Percentiles rank a stretch among this genome's conserved stretches.
phyloP scores from a whole-genome alignment of 2,113 vertebrate species.

The Oreochromis spilurus region DNA sequence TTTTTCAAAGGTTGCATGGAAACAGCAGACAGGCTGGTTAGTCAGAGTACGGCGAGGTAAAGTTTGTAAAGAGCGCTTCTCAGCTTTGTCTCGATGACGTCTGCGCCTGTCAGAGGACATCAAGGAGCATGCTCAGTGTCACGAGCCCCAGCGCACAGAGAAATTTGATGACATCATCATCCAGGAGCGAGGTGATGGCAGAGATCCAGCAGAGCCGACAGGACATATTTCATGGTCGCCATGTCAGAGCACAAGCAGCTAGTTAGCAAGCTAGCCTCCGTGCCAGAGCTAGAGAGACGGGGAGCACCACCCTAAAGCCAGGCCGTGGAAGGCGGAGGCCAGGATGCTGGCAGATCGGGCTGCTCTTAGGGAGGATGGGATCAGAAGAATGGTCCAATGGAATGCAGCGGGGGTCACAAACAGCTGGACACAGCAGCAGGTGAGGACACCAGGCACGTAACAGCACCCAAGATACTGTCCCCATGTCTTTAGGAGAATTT shows the following conservation, averaged over 20 bases:
- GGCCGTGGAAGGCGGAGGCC: neutral
- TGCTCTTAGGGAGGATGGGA: neutral
- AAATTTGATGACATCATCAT: neutral
- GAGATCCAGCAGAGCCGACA: neutral
- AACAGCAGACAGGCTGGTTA: neutral
- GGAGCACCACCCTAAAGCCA: neutral
- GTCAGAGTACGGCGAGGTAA: neutral
- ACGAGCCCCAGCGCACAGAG: neutral
- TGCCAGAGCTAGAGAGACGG: fast-evolving
- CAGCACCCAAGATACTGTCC: neutral
- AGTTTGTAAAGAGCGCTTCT: neutral
- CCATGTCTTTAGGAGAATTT: fast-evolving
- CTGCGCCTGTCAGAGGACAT: neutral
- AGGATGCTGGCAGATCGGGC: neutral
- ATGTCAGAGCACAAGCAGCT: neutral
- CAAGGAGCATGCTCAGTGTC: neutral
- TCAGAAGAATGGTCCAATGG: neutral
- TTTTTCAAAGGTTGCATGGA: fast-evolving
- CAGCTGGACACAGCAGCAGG: neutral
- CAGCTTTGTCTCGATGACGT: neutral
- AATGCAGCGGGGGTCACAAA: neutral
- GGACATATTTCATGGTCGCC: neutral
- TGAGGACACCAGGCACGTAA: fast-evolving
- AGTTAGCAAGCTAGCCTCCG: neutral
- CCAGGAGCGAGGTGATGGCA: neutral